Conservation (phyloP, 1,140 invertebrate species). For the Eulimnadia texana region DNA sequence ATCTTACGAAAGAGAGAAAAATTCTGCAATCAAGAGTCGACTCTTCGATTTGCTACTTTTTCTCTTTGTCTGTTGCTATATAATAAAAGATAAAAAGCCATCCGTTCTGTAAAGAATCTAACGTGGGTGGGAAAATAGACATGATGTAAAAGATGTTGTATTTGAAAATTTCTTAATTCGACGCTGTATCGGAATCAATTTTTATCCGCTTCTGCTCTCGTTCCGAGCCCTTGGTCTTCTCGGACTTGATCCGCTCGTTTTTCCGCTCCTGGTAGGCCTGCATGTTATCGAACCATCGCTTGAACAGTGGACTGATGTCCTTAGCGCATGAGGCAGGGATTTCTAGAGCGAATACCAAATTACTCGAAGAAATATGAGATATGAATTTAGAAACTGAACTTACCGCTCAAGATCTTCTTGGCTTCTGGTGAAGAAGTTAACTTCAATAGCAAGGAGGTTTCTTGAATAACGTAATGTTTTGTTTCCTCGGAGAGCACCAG, state of each 20-base stretch:
- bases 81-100: not conserved
- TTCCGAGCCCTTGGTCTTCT: not conserved
- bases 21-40: no score
- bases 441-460: no score
- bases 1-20: not conserved
- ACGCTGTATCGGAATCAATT: not conserved
- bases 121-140: not conserved
- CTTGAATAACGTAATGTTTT: no score
- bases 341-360: not conserved
- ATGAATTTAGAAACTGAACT: not conserved
- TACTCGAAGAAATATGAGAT: not conserved
- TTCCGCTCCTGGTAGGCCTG: constrained; percentile 7
- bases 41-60: no score
- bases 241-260: not conserved
- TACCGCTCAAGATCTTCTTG: not conserved
- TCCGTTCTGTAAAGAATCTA: not conserved
- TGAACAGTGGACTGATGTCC: constrained; percentile 10
- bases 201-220: not conserved
- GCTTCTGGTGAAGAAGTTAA: no score
- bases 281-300: constrained; percentile 14
- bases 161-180: not conserved
- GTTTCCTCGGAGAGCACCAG: no score
- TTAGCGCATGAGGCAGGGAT: not conserved
- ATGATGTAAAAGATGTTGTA: not conserved
- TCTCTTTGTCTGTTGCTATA: not conserved